Evolutionary conservation across 2,888 invertebrate genomes (phyloP), one percentile per base, ranked within the genome.

Genomic region (Lacanobia wlatinum): DNA sequence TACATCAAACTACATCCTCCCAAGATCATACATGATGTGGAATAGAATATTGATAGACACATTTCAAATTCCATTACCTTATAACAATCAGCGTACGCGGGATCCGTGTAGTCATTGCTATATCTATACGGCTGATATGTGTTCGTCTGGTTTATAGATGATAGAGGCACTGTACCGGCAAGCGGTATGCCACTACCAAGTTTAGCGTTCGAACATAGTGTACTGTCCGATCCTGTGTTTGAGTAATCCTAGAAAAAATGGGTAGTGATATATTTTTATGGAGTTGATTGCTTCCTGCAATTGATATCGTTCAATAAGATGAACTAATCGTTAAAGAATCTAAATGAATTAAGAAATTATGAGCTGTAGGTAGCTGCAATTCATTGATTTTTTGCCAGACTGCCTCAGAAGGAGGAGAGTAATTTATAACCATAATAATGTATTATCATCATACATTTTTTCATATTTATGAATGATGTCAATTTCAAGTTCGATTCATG

Each of bases 81-180:
- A 96, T 97, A 96, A 96, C 98, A 98, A 79, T 98, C 98, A 78
- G 98, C 97, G 94, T 98, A 98, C 75, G 97, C 97, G 0, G 98
- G 98, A 87, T 98, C 98, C 50, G 97, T 97, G 91, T 98, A 98
- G 91, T 98, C 98, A 66, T 97, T 97, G 81, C 97, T 97, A 90
- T 97, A 98, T 88, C 97, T 93, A 85, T 95, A 95, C 0, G 95
- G 94, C 50, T 95, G 95, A 83, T 95, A 95, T 2, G 92, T 88
- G 62, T 87, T 94, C 43, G 68, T 67, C 85, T 97, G 97, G 90
- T 97, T 98, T 86, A 98, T 97, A 59, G 97, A 96, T 62, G 97
- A 96, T 88, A 98, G 96, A 80, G 97, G 97, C 2, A 98, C 98
- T 0, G 98, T 97, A 1, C 98, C 98, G 7, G 98, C 98, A 14